Percentiles rank a stretch among this genome's conserved stretches.
These are phyloP conservation scores for Isichthys henryi DNA, from an alignment of 2,113 vertebrate species.

Conservation along the genomic window DNA sequence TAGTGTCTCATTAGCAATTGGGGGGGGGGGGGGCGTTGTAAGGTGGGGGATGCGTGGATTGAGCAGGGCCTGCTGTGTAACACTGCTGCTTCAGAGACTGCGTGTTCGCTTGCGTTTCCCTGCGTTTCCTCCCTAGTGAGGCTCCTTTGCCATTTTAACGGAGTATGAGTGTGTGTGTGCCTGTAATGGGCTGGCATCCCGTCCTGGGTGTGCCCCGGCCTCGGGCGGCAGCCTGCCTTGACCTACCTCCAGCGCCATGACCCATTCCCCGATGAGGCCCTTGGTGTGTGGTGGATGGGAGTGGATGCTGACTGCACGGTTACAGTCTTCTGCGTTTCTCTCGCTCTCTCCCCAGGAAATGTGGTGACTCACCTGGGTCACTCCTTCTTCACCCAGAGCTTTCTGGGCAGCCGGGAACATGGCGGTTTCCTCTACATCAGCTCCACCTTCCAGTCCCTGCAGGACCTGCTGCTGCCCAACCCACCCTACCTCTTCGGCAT, in stretches of 20 bases:
- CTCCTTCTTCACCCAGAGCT: conserved; percentile 95
- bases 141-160: not conserved
- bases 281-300: not conserved
- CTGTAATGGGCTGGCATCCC: not conserved
- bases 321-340: not conserved
- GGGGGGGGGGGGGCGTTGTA: no score
- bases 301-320: not conserved
- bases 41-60: no score
- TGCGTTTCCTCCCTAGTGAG: not conserved
- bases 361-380: conserved; percentile 89
- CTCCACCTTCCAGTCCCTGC: conserved; percentile 88
- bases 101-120: not conserved
- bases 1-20: no score
- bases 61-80: not conserved
- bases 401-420: conserved; percentile 92
- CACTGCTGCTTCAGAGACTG: not conserved
- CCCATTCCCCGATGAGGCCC: not conserved
- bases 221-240: not conserved
- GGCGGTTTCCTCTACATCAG: conserved; percentile 92
- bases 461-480: conserved; percentile 88
- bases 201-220: not conserved
- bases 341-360: conserved; percentile 61
- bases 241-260: not conserved
- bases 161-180: not conserved
- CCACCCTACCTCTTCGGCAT: conserved; percentile 92